Evolutionary conservation across 2,797 vertebrate genomes (phyloP).

Genomic region (Rhinella marina): DNA sequence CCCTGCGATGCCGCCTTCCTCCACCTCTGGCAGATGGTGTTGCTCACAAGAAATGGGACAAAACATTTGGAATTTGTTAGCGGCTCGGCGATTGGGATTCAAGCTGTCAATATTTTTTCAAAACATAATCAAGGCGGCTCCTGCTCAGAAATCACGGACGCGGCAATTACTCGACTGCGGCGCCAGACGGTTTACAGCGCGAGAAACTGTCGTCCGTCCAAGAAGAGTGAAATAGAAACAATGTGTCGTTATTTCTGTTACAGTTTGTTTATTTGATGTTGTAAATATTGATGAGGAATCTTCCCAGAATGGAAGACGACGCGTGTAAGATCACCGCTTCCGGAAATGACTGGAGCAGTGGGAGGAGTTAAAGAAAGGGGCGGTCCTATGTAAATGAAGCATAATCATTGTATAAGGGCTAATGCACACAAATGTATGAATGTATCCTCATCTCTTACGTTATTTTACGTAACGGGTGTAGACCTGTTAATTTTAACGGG

Average conservation of each 20-base stretch:
- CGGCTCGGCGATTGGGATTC: conserved; percentile 77
- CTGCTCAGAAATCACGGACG: conserved; percentile 48
- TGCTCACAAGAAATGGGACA: conserved; percentile 86
- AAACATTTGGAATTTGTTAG: conserved; percentile 84
- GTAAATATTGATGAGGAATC: too few relatives aligned
- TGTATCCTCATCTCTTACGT: too few relatives aligned
- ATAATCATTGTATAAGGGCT: too few relatives aligned
- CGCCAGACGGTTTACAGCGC: not conserved
- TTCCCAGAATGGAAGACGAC: too few relatives aligned
- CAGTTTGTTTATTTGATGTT: not conserved
- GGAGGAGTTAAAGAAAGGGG: too few relatives aligned
- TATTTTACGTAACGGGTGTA: too few relatives aligned
- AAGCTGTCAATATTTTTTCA: conserved; percentile 85
- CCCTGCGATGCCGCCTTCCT: conserved; percentile 89
- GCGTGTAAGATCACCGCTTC: too few relatives aligned
- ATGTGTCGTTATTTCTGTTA: not conserved
- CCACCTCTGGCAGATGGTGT: conserved; percentile 89
- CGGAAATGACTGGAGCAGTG: too few relatives aligned
- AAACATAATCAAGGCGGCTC: conserved; percentile 74
- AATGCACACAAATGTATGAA: too few relatives aligned
- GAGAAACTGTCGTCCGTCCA: too few relatives aligned
- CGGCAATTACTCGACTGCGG: conserved; percentile 16
- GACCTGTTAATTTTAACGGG: too few relatives aligned
- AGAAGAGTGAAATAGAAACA: not conserved
- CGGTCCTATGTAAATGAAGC: too few relatives aligned